phyloP scores from a whole-genome alignment of 2,888 invertebrate species.

The Argynnis bischoffii region DNA sequence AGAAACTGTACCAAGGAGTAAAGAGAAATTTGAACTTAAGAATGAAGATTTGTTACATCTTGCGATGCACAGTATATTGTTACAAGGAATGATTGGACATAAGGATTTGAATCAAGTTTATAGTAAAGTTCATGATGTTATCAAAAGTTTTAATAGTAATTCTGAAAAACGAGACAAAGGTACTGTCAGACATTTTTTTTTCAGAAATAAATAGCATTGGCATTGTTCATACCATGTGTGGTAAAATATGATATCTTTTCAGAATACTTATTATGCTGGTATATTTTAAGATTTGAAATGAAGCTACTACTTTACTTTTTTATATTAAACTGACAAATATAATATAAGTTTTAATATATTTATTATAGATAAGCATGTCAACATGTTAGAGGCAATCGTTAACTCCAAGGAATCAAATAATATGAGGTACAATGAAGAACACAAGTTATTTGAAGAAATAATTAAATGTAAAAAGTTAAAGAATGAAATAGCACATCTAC shows the following conservation, averaged over 20 bases:
- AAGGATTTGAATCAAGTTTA: conserved; percentile 59
- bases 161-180: background rate
- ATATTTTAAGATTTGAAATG: background rate
- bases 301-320: conserved; percentile 8
- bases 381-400: conserved; percentile 21
- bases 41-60: conserved; percentile 55
- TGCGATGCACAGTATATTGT: conserved; percentile 62
- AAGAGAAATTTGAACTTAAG: conserved; percentile 26
- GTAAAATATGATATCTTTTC: too few species aligned
- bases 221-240: too few species aligned
- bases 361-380: conserved; percentile 25
- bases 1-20: conserved; percentile 23
- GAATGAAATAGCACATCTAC: conserved; percentile 36
- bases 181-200: background rate
- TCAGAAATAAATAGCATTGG: too few species aligned
- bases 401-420: conserved; percentile 28
- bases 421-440: conserved; percentile 42
- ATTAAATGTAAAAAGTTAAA: conserved; percentile 51
- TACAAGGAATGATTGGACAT: conserved; percentile 60
- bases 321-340: background rate
- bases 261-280: too few species aligned
- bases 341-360: background rate
- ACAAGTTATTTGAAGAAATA: conserved; percentile 52
- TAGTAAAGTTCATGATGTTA: conserved; percentile 39
- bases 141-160: conserved; percentile 25